Evolutionary conservation across 92 coral and sea anemone species (phyloP).

Genomic region (Palythoa grandiflora): DNA sequence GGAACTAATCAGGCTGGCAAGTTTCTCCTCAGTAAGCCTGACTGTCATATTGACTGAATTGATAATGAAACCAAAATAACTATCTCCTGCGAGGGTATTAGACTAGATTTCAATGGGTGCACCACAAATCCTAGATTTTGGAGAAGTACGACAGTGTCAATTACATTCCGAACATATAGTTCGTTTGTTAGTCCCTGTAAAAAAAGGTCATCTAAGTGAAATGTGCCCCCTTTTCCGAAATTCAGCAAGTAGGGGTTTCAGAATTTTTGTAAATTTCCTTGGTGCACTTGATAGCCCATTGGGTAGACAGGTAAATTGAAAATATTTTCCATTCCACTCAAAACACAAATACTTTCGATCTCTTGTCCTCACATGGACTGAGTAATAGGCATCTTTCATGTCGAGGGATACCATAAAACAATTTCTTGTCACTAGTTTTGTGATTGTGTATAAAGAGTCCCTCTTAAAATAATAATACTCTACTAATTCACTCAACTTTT

Average conservation of each 20-base stretch:
- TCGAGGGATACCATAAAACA: conserved; percentile 53
- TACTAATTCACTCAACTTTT: conserved; percentile 42
- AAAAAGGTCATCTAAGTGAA: conserved; percentile 52
- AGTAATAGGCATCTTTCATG: background rate
- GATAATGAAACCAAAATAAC: conserved; percentile 28
- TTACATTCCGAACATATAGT: conserved; percentile 30
- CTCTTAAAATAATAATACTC: conserved; percentile 45
- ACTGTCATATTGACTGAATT: conserved; percentile 32
- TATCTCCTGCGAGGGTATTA: conserved; percentile 41
- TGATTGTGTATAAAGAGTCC: conserved; percentile 48
- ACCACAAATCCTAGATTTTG: conserved; percentile 34
- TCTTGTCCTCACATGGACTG: background rate
- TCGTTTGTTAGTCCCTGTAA: conserved; percentile 49
- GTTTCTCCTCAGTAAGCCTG: conserved; percentile 8
- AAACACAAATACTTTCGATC: background rate
- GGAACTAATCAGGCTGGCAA: background rate
- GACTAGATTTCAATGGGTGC: conserved; percentile 49
- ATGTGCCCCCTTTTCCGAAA: conserved; percentile 58
- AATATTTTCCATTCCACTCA: background rate
- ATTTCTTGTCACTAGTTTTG: conserved; percentile 36
- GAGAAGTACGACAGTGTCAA: conserved; percentile 43
- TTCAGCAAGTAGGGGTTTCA: conserved; percentile 50
- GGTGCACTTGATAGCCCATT: conserved; percentile 46
- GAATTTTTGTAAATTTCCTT: conserved; percentile 42
- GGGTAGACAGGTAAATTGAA: conserved; percentile 32